Conservation (phyloP, 2,113 vertebrate genomes). For the Sinocyclocheilus maitianheensis region DNA sequence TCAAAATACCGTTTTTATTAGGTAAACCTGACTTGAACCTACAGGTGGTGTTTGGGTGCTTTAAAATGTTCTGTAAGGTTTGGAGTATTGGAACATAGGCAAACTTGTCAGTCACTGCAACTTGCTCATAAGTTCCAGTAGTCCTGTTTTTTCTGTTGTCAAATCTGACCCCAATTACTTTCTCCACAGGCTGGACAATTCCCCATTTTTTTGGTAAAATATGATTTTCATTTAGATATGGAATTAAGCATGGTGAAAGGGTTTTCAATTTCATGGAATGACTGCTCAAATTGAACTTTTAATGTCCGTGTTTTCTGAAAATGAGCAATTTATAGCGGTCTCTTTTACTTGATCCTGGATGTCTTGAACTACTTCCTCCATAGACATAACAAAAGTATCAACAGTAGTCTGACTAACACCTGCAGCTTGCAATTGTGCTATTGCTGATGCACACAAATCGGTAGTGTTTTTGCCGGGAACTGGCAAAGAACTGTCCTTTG, state of each 20-base stretch:
- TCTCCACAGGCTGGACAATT: constrained; percentile 43
- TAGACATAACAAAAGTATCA: constrained; percentile 46
- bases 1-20: constrained; percentile 36
- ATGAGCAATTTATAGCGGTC: constrained; percentile 42
- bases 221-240: constrained; percentile 46
- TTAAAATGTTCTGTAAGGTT: constrained; percentile 47
- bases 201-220: constrained; percentile 44
- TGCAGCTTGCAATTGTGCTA: constrained; percentile 53
- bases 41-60: constrained; percentile 36
- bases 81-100: constrained; percentile 43
- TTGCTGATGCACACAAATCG: constrained; percentile 55
- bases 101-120: constrained; percentile 51
- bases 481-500: background rate
- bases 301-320: constrained; percentile 37
- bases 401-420: constrained; percentile 46
- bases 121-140: constrained; percentile 42
- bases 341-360: constrained; percentile 53
- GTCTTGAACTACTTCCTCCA: constrained; percentile 51
- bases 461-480: constrained; percentile 28
- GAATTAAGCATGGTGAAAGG: background rate
- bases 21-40: constrained; percentile 26
- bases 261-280: constrained; percentile 39
- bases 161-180: constrained; percentile 51
- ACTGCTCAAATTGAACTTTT: constrained; percentile 37
- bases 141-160: constrained; percentile 41